A percentile compares a stretch with the other conserved stretches of the same genome.
Evolutionary conservation across 2,113 vertebrate species (phyloP).

Genomic region (Bolborhynchus lineola): DNA sequence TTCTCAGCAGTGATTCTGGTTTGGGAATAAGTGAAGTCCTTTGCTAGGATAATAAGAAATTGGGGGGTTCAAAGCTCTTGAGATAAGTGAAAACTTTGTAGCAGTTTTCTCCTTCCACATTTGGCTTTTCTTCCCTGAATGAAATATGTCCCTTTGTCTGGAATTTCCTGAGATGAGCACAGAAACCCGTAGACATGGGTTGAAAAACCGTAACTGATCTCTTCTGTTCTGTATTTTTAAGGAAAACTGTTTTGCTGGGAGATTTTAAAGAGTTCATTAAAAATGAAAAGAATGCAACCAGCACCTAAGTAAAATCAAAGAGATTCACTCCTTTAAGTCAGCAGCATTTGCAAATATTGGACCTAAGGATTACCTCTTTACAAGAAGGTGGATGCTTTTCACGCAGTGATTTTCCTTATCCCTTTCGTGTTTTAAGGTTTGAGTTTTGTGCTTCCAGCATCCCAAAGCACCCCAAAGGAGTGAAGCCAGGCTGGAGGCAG

Average conservation of each 20-base stretch:
- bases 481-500: background rate
- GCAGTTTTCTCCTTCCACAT: background rate
- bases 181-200: background rate
- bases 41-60: background rate
- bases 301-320: background rate
- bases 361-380: background rate
- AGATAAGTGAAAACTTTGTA: background rate
- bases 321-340: background rate
- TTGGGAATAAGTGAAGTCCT: background rate
- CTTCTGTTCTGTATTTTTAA: background rate
- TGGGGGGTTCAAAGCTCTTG: background rate
- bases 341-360: background rate
- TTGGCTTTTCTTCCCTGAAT: background rate
- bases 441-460: background rate
- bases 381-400: background rate
- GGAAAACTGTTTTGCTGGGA: background rate
- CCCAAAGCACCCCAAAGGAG: background rate
- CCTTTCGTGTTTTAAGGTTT: background rate
- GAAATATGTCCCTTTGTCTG: background rate
- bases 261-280: background rate
- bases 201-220: background rate
- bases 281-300: background rate
- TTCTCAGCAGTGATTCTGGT: background rate
- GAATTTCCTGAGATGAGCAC: background rate
- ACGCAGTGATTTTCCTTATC: background rate